A percentile compares a stretch with the other conserved stretches of the same genome.
Evolutionary conservation across 2,797 vertebrate genomes (phyloP).

Genomic region (Aldrovandia affinis): DNA sequence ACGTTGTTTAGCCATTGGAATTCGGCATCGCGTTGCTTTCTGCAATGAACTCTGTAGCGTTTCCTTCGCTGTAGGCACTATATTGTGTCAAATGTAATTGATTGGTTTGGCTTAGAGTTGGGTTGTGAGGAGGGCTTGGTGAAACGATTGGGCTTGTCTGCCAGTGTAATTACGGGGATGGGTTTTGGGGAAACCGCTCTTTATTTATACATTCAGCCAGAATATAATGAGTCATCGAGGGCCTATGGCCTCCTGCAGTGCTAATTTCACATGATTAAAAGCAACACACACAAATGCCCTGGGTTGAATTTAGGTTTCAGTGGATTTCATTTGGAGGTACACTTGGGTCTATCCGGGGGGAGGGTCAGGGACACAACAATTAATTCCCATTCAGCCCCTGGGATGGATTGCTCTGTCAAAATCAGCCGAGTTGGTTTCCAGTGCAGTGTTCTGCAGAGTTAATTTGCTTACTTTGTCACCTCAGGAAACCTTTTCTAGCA

Average conservation of each 20-base stretch:
- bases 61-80: not conserved
- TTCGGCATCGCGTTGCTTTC: not conserved
- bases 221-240: constrained; percentile 12
- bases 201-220: constrained; percentile 13
- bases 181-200: not conserved
- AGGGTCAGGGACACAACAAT: constrained; percentile 24
- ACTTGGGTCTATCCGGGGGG: constrained; percentile 15
- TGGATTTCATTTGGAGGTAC: not conserved
- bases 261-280: constrained; percentile 25
- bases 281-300: constrained; percentile 8
- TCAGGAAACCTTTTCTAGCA: not conserved
- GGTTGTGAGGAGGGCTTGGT: not conserved
- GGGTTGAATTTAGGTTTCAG: not conserved
- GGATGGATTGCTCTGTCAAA: constrained; percentile 20
- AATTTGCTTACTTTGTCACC: not conserved
- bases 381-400: constrained; percentile 51
- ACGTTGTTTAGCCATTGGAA: not conserved
- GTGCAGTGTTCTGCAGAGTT: not conserved
- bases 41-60: not conserved
- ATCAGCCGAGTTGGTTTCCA: constrained; percentile 24
- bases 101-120: not conserved
- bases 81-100: not conserved
- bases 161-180: constrained; percentile 2
- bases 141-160: not conserved
- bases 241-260: not conserved